Percentiles rank a stretch among this genome's conserved stretches.
Evolutionary conservation across 2,888 invertebrate genomes (phyloP).

Genomic region (Perizoma flavofasciatum): DNA sequence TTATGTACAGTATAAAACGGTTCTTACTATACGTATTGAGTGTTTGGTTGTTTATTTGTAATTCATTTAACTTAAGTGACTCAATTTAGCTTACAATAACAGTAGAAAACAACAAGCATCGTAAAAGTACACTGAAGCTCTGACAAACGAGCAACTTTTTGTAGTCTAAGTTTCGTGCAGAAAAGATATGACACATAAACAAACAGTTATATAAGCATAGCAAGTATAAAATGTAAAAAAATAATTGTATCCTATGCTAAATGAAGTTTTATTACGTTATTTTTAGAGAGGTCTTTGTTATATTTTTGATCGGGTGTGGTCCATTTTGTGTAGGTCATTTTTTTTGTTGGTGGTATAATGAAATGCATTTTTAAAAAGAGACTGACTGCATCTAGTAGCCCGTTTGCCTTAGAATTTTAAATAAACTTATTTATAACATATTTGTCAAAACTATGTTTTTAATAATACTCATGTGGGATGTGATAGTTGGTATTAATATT

Average conservation of each 20-base stretch:
- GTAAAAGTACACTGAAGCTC: not conserved
- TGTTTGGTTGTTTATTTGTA: conserved; percentile 29
- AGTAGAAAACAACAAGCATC: conserved; percentile 4
- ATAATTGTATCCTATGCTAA: not conserved
- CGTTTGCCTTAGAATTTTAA: conserved; percentile 15
- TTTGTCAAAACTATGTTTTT: conserved; percentile 11
- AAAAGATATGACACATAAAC: not conserved
- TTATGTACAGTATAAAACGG: conserved; percentile 36
- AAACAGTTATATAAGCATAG: not conserved
- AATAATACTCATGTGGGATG: conserved; percentile 34
- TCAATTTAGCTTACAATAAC: conserved; percentile 22
- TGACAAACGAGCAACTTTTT: conserved; percentile 26
- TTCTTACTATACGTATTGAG: conserved; percentile 38
- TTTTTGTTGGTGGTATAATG: not conserved
- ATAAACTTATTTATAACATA: not conserved
- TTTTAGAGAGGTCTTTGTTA: too few species aligned
- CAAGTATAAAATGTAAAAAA: not conserved
- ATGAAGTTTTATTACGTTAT: too few species aligned
- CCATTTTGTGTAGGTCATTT: not conserved
- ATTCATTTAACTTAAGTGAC: conserved; percentile 15
- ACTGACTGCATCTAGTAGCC: conserved; percentile 19
- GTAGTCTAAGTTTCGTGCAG: conserved; percentile 15
- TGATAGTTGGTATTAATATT: conserved; percentile 37
- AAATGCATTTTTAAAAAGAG: conserved; percentile 21
- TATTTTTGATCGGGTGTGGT: conserved; percentile 8